A percentile compares a stretch with the other conserved stretches of the same genome.
Conservation (phyloP, 2,888 invertebrate genomes). For the Eupithecia abbreviata region DNA sequence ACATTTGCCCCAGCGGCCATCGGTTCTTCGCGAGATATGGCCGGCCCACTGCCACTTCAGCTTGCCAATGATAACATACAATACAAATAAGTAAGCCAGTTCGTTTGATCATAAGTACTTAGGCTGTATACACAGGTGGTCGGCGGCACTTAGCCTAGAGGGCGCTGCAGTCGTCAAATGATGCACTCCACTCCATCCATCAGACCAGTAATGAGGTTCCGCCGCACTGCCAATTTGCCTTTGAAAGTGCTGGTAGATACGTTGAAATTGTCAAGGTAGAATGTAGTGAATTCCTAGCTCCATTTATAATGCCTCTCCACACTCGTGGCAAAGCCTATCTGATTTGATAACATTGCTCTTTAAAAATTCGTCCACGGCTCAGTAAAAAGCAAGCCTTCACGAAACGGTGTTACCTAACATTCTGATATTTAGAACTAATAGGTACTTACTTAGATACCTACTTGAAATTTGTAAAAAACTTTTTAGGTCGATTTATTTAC, state of each 20-base stretch:
- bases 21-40: too few relatives aligned
- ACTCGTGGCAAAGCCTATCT: too few relatives aligned
- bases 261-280: neutral
- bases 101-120: neutral
- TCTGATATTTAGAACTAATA: too few relatives aligned
- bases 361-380: too few relatives aligned
- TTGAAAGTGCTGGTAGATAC: conserved; percentile 3
- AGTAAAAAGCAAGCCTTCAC: neutral
- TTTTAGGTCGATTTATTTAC: neutral
- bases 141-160: neutral
- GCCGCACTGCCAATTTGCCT: conserved; percentile 6
- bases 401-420: too few relatives aligned
- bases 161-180: conserved; percentile 6
- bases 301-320: neutral
- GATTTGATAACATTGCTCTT: too few relatives aligned
- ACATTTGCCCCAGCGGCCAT: too few relatives aligned
- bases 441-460: too few relatives aligned
- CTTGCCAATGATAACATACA: too few relatives aligned
- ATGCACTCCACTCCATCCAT: conserved; percentile 10
- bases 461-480: neutral
- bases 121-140: neutral
- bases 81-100: too few relatives aligned
- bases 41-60: too few relatives aligned
- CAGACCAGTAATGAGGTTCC: conserved; percentile 8
- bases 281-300: neutral